Evolutionary conservation across 2,888 invertebrate species (phyloP).

Genomic region (Leptopilina myrica): DNA sequence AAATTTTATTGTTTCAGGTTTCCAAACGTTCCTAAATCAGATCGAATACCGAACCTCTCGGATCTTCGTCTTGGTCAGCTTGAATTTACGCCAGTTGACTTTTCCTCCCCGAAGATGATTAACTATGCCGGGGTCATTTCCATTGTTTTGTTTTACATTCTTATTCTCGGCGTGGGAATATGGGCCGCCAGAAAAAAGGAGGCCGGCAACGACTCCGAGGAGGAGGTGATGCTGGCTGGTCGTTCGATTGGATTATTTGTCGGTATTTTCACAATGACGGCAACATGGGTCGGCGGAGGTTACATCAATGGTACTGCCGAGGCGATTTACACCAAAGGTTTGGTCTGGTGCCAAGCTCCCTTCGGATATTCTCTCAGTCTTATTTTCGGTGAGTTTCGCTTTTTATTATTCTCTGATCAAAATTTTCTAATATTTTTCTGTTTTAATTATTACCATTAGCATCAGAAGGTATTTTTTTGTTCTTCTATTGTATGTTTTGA

Average conservation of each 20-base stretch:
- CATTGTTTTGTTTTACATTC: slow-evolving; percentile 96
- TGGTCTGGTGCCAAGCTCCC: slow-evolving; percentile 99
- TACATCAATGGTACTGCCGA: slow-evolving; percentile 99
- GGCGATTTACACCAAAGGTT: slow-evolving; percentile 93
- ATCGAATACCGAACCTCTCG: slow-evolving; percentile 70
- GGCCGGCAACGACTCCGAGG: slow-evolving; percentile 91
- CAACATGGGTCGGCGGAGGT: slow-evolving; percentile 99
- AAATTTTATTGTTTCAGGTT: slow-evolving; percentile 62
- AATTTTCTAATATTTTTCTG: no score
- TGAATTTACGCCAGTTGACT: slow-evolving; percentile 71
- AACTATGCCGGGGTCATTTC: slow-evolving; percentile 95
- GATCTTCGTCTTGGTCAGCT: slow-evolving; percentile 72
- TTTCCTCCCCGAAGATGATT: slow-evolving; percentile 83
- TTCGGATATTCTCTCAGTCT: slow-evolving; percentile 98
- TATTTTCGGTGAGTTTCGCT: slow-evolving; percentile 85
- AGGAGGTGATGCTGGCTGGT: slow-evolving; percentile 99
- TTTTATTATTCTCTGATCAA: no score
- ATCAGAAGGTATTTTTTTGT: no score
- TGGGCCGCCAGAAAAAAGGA: slow-evolving; percentile 98
- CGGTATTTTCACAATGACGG: slow-evolving; percentile 99
- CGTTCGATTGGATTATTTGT: slow-evolving; percentile 97
- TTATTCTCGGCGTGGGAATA: slow-evolving; percentile 96
- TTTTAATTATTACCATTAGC: no score
- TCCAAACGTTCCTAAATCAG: slow-evolving; percentile 71
- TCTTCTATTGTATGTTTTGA: no score